phyloP scores from a whole-genome alignment of 2,888 invertebrate species.

The Apamea epomidion region DNA sequence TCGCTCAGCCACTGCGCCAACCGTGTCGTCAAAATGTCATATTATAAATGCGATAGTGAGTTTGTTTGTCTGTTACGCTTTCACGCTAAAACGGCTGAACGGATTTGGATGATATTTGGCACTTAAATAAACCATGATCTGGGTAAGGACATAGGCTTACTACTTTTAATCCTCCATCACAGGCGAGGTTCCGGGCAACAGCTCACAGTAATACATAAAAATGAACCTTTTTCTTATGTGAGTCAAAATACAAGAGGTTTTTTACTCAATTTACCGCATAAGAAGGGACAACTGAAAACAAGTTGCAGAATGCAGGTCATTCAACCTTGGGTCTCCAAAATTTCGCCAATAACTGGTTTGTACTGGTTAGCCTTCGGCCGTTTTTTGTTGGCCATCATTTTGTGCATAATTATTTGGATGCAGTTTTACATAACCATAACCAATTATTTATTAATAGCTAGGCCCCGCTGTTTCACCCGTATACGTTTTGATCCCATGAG shows the following conservation, averaged over 20 bases:
- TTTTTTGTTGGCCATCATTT: slow-evolving; percentile 19
- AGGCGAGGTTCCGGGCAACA: not conserved
- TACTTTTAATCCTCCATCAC: not conserved
- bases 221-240: not conserved
- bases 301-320: slow-evolving; percentile 49
- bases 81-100: not conserved
- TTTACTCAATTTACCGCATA: not conserved
- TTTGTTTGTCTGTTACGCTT: not conserved
- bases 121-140: not conserved
- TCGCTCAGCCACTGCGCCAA: too few species aligned
- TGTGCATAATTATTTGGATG: slow-evolving; percentile 5
- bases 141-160: not conserved
- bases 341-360: slow-evolving; percentile 36
- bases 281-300: slow-evolving; percentile 1
- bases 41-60: not conserved
- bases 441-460: not conserved
- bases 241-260: not conserved
- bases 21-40: too few species aligned
- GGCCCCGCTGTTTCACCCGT: too few species aligned
- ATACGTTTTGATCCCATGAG: too few species aligned
- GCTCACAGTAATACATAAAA: not conserved
- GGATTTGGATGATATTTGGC: not conserved
- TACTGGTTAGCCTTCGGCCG: slow-evolving; percentile 1
- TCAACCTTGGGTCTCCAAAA: slow-evolving; percentile 39
- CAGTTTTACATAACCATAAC: not conserved